A percentile compares a stretch with the other conserved stretches of the same genome.
phyloP scores from a whole-genome alignment of 2,113 vertebrate species.

The Phrynosoma blainvillii region DNA sequence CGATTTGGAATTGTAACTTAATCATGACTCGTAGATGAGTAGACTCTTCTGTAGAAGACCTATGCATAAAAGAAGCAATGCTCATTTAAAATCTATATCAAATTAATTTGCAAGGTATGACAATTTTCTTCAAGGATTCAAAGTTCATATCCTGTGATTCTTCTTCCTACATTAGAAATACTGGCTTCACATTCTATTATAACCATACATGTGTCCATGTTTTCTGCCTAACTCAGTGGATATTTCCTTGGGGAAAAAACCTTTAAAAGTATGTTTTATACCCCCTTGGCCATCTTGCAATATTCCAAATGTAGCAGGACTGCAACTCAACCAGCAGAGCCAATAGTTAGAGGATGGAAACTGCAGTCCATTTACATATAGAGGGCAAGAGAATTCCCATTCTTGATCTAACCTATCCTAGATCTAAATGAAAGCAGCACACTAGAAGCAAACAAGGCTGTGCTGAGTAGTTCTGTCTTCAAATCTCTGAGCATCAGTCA shows the following conservation, averaged over 20 bases:
- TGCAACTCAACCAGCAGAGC: no score
- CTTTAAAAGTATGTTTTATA: background rate
- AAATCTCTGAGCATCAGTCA: background rate
- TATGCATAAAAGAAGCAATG: background rate
- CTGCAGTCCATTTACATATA: no score
- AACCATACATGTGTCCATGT: no score
- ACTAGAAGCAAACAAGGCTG: background rate
- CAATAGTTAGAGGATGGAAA: no score
- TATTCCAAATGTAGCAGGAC: no score
- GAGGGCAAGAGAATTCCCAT: no score
- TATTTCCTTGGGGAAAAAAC: background rate
- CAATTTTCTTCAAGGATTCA: background rate
- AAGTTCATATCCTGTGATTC: background rate
- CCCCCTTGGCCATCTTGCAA: no score
- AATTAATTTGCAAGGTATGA: background rate
- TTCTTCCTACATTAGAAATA: background rate
- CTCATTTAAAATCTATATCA: conserved; percentile 6
- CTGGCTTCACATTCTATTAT: background rate
- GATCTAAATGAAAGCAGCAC: background rate
- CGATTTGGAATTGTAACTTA: background rate
- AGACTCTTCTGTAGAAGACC: background rate
- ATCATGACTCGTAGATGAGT: background rate
- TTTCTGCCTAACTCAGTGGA: background rate
- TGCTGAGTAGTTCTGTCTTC: background rate
- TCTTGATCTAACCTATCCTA: no score